Base-by-base conservation (phyloP, 2,888 invertebrate genomes). In the Phaedon cochleariae region DNA sequence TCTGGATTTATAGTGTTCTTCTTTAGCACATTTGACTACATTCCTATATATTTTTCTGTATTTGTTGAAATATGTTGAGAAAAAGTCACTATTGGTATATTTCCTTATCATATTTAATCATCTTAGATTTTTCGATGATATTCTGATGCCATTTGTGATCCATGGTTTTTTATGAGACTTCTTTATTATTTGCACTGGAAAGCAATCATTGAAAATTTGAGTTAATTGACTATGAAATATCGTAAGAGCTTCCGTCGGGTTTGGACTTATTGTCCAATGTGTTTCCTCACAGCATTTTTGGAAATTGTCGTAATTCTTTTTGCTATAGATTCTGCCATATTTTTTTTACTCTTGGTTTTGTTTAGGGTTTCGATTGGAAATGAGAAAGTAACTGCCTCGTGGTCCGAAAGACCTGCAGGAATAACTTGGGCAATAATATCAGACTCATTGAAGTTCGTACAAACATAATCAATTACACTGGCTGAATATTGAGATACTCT, bases 51-150 rank as follows among this genome's bases (percentile, higher is more conserved):
- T 34, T 34, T 34, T 34, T 10, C 17, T 46, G 18, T 17, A 46
- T 46, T 46, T 46, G 46, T 17, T 46, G 41, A 41, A 41, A 10
- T 15, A 6, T 12, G 41, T 10, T 41, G 9, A 15, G 18, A 46
- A 46, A 46, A 46, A 46, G 18, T 46, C 46, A 46, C 17, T 46
- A 17, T 46, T 46, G 46, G 46, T 46, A 46, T 46, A 18, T 46
- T 46, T 46, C 10, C 17, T 12, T 20, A 46, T 46, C 12, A 4
- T 20, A 20, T 46, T 2, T 6, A 46, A 2, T 6, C 3, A 46
- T 46, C 46, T 46, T 20, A 41, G 41, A 41, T 17, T 41, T 41
- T 41, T 41, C 2, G n/a, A 3, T 41, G 41, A 41, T 12, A 41
- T 41, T 41, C 41, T 41, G 41, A 41, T 41, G 17, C 41, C 41